Evolutionary conservation across 2,113 vertebrate genomes (phyloP).

Genomic region (Echinops telfairi): DNA sequence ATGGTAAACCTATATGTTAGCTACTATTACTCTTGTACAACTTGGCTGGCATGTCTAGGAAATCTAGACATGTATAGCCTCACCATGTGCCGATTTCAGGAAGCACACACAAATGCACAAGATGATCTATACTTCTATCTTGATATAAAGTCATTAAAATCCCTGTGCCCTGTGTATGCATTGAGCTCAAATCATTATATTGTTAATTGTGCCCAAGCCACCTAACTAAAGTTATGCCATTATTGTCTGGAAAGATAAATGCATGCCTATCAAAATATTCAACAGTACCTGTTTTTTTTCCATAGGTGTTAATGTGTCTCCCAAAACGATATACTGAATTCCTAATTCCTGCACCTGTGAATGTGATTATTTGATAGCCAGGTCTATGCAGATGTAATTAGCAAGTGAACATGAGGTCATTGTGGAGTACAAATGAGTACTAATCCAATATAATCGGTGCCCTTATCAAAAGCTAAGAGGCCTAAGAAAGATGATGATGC

Average conservation of each 20-base stretch:
- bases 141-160: neutral
- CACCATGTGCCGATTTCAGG: neutral
- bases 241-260: neutral
- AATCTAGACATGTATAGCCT: constrained; percentile 4
- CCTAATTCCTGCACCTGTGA: neutral
- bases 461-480: no score
- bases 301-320: neutral
- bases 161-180: neutral
- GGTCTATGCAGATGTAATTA: neutral
- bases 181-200: constrained; percentile 6
- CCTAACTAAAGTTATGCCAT: neutral
- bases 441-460: no score
- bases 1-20: neutral
- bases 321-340: neutral
- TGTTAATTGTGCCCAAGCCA: neutral
- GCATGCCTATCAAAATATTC: neutral
- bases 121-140: neutral
- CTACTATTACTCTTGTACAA: neutral
- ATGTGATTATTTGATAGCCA: neutral
- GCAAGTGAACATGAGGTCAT: no score
- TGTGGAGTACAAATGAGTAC: no score
- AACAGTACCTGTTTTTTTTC: no score
- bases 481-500: no score
- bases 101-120: neutral
- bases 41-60: constrained; percentile 13